These are phyloP conservation scores for Siniperca obscura DNA, from an alignment of 2,797 vertebrate genomes.

Conservation along the genomic window DNA sequence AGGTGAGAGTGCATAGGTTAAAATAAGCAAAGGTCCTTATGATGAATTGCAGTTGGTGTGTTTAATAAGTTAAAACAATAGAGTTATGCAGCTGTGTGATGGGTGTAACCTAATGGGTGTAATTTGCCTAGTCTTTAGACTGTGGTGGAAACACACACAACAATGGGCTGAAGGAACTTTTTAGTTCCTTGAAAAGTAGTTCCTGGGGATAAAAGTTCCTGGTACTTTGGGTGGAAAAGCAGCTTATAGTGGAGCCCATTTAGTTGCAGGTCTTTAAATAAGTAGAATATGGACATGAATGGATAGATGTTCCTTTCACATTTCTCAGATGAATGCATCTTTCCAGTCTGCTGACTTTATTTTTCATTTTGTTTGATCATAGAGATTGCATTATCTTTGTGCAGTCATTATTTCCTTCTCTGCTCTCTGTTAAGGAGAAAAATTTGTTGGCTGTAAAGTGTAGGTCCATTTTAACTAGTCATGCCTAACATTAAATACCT, in stretches of 20 bases:
- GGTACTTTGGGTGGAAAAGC: no score
- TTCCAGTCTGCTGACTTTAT: conserved; percentile 31
- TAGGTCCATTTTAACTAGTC: conserved; percentile 14
- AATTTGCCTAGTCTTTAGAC: no score
- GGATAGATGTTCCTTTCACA: neutral
- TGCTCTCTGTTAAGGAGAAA: conserved; percentile 14
- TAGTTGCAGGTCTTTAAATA: neutral
- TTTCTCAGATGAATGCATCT: conserved; percentile 32
- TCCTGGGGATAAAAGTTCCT: no score
- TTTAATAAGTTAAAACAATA: no score
- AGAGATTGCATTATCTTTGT: conserved; percentile 27
- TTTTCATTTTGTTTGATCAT: conserved; percentile 29
- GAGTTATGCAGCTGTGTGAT: no score
- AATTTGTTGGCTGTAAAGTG: conserved; percentile 31
- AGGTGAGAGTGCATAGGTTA: no score
- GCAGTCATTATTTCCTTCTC: conserved; percentile 27
- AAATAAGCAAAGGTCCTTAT: no score
- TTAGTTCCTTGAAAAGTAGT: no score
- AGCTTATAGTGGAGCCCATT: conserved; percentile 8
- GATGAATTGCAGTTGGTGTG: no score
- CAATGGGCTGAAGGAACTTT: no score
- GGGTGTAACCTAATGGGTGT: no score
- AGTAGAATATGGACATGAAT: conserved; percentile 26
- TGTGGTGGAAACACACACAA: no score
- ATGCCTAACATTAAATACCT: conserved; percentile 38